Percentiles rank a stretch among this genome's conserved stretches.
Evolutionary conservation across 92 coral and sea anemone species (phyloP).

Genomic region (Palythoa grandiflora): DNA sequence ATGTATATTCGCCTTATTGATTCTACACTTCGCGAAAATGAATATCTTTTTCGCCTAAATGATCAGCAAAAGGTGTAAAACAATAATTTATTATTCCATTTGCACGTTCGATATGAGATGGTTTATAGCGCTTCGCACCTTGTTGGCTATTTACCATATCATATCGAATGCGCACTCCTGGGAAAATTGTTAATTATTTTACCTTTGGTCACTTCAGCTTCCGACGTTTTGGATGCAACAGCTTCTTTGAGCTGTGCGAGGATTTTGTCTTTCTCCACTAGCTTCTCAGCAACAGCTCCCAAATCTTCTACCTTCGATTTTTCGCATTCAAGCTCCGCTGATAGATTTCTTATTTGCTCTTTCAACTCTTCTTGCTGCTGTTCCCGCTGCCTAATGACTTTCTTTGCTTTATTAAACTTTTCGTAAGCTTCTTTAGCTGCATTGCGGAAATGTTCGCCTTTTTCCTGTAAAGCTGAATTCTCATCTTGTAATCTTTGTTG

Average conservation of each 20-base stretch:
- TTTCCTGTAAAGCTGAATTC: slow-evolving; percentile 40
- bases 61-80: too few species aligned
- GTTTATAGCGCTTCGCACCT: too few species aligned
- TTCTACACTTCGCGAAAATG: too few species aligned
- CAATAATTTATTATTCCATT: too few species aligned
- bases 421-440: slow-evolving; percentile 40
- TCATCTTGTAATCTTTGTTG: slow-evolving; percentile 46
- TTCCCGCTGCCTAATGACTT: slow-evolving; percentile 32
- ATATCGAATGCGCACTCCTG: too few species aligned
- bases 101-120: too few species aligned
- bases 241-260: slow-evolving; percentile 50
- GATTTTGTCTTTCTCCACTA: slow-evolving; percentile 25
- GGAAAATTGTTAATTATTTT: not conserved
- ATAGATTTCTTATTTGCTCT: not conserved
- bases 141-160: too few species aligned
- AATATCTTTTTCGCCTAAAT: too few species aligned
- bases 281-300: slow-evolving; percentile 15
- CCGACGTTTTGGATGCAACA: slow-evolving; percentile 37
- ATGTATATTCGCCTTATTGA: too few species aligned
- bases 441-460: slow-evolving; percentile 5
- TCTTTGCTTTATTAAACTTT: slow-evolving; percentile 26
- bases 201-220: slow-evolving; percentile 27
- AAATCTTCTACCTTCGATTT: slow-evolving; percentile 40
- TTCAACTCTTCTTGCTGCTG: slow-evolving; percentile 18
- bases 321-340: slow-evolving; percentile 35